phyloP scores from a whole-genome alignment of 2,797 vertebrate genomes.

The Siniperca obscura region DNA sequence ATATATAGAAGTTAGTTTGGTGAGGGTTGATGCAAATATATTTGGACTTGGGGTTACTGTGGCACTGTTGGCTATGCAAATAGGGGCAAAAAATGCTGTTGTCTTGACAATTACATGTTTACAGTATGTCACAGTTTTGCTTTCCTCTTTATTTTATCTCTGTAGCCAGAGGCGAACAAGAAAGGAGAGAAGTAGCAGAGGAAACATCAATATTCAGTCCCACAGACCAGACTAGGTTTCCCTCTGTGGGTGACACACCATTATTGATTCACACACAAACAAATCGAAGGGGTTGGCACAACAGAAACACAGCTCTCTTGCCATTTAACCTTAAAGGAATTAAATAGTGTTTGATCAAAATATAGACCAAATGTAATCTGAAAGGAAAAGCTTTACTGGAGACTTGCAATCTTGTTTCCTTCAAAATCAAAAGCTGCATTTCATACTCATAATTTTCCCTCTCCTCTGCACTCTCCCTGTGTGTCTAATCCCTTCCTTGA shows the following conservation, averaged over 20 bases:
- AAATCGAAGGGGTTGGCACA: slow-evolving; percentile 41
- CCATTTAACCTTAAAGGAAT: slow-evolving; percentile 8
- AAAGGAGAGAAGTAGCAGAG: slow-evolving; percentile 37
- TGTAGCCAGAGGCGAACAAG: slow-evolving; percentile 36
- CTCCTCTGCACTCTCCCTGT: slow-evolving; percentile 3
- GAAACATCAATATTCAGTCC: slow-evolving; percentile 60
- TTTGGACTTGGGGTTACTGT: neutral
- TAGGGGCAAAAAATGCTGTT: neutral
- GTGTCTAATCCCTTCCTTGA: slow-evolving; percentile 60
- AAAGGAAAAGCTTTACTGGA: neutral
- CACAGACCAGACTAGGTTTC: slow-evolving; percentile 52
- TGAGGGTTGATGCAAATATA: slow-evolving; percentile 1
- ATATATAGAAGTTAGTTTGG: neutral
- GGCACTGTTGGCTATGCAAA: neutral
- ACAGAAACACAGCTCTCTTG: slow-evolving; percentile 36
- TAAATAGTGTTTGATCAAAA: slow-evolving; percentile 21
- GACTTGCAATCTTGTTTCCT: neutral
- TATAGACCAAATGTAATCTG: slow-evolving; percentile 6
- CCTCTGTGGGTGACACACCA: slow-evolving; percentile 58
- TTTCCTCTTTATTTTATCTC: slow-evolving; percentile 34
- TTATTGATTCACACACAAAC: slow-evolving; percentile 64
- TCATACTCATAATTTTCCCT: neutral
- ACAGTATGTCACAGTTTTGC: slow-evolving; percentile 7
- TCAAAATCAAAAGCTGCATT: neutral
- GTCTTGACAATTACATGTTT: slow-evolving; percentile 9